Conservation (phyloP, 2,113 vertebrate genomes). For the Limanda limanda region DNA sequence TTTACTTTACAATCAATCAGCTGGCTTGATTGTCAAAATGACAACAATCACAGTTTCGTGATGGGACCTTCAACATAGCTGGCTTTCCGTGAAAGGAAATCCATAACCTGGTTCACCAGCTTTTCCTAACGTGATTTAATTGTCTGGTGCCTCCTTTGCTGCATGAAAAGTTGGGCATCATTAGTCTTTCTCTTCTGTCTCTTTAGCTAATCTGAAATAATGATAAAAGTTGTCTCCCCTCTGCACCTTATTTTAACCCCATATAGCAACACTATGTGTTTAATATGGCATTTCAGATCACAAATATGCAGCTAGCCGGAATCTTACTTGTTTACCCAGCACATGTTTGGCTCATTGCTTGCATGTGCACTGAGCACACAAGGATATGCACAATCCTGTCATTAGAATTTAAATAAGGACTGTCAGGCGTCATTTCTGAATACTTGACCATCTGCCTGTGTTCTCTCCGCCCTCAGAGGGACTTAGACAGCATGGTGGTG, state of each 20-base stretch:
- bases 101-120: no score
- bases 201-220: neutral
- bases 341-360: constrained; percentile 25
- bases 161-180: neutral
- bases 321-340: constrained; percentile 33
- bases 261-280: constrained; percentile 16
- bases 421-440: constrained; percentile 37
- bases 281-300: constrained; percentile 17
- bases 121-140: no score
- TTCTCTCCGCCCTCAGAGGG: constrained; percentile 32
- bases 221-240: neutral
- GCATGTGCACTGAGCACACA: constrained; percentile 32
- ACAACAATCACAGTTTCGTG: no score
- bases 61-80: no score
- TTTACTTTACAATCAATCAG: no score
- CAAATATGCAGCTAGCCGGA: constrained; percentile 26
- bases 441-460: constrained; percentile 62
- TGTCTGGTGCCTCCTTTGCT: no score
- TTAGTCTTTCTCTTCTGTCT: neutral
- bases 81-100: no score
- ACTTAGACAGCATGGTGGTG: constrained; percentile 33
- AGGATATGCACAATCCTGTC: constrained; percentile 19
- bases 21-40: no score
- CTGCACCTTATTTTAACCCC: neutral
- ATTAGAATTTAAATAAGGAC: constrained; percentile 40